Evolutionary conservation across 2,797 vertebrate genomes (phyloP).

Genomic region (Cossypha dichroa): DNA sequence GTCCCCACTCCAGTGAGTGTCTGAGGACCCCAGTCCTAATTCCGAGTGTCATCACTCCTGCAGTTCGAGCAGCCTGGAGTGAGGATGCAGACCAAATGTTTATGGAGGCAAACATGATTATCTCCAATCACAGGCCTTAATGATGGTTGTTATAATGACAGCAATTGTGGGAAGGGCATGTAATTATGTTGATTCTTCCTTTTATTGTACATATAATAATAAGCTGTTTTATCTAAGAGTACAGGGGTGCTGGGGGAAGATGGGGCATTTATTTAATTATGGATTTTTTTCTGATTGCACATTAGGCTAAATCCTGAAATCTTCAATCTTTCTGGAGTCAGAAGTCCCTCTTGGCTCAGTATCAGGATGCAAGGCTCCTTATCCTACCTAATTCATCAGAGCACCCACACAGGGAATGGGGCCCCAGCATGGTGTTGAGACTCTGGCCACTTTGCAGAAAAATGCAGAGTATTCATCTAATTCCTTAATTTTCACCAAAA

Average conservation of each 20-base stretch:
- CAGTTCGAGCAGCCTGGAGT: background rate
- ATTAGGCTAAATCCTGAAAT: background rate
- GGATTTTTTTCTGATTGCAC: background rate
- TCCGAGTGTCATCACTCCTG: background rate
- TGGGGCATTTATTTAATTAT: slow-evolving; percentile 45
- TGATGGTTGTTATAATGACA: slow-evolving; percentile 65
- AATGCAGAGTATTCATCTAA: slow-evolving; percentile 53
- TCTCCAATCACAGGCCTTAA: slow-evolving; percentile 65
- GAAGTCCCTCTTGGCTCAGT: background rate
- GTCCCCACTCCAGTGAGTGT: accelerated
- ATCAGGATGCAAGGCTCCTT: background rate
- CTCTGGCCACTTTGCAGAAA: slow-evolving; percentile 23
- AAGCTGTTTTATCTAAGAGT: slow-evolving; percentile 46
- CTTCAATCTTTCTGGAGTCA: background rate
- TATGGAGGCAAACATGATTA: slow-evolving; percentile 68
- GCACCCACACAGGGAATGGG: background rate
- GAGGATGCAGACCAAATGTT: slow-evolving; percentile 32
- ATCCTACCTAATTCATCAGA: background rate
- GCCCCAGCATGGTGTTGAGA: background rate
- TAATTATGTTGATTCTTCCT: slow-evolving; percentile 70
- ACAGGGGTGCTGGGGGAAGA: background rate
- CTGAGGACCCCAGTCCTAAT: background rate
- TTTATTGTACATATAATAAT: slow-evolving; percentile 61
- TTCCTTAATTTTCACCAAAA: slow-evolving; percentile 51
- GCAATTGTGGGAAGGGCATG: slow-evolving; percentile 54